Base-by-base conservation (phyloP, 2,888 invertebrate genomes). In the Dinocampus coccinellae region DNA sequence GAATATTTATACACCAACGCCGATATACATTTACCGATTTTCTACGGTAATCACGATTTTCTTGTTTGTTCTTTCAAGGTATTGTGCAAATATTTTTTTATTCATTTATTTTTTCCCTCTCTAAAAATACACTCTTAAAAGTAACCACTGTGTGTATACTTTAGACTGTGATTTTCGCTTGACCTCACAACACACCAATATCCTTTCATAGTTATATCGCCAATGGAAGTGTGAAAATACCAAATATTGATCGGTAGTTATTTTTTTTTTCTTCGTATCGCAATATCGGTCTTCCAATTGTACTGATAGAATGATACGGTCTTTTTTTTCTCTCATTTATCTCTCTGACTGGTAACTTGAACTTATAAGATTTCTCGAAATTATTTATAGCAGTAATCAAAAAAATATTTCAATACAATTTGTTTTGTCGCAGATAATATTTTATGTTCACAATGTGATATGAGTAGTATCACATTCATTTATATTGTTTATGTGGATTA, bases 211-310 rank as follows among this genome's bases (percentile, higher is more conserved):
- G 57, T 29, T 24, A 11, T 57, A 57, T 33, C 33, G 29, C 16
- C 53, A 53, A 47, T 53, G 52, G 61, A 68, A 61, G 68, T 34
- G 52, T 52, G 68, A 68, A 53, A 68, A 68, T 68, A 68, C 53
- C 52, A 29, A 33, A 58, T 61, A 68, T 68, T 52, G 68, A 68
- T 68, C 68, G 47, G 34, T 52, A 9, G 20, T 52, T 61, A 34
- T 34, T 47, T 52, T 68, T 4, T 7, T 68, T 42, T 52, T 24
- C 36, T 1, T 10, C 24, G 55, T 55, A 55, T 3, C 24, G 55
- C 26, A 24, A 13, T 13, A 55, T 55, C 24, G 55, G 55, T 55
- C 26, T 55, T 24, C 58, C n/a, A 34, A 34, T 16, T 16, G 10
- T 58, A 7, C 16, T 33, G 58, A 34, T n/a, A 16, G 58, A 33